phyloP scores from a whole-genome alignment of 2,888 invertebrate genomes.

The Entomobrya multifasciata region DNA sequence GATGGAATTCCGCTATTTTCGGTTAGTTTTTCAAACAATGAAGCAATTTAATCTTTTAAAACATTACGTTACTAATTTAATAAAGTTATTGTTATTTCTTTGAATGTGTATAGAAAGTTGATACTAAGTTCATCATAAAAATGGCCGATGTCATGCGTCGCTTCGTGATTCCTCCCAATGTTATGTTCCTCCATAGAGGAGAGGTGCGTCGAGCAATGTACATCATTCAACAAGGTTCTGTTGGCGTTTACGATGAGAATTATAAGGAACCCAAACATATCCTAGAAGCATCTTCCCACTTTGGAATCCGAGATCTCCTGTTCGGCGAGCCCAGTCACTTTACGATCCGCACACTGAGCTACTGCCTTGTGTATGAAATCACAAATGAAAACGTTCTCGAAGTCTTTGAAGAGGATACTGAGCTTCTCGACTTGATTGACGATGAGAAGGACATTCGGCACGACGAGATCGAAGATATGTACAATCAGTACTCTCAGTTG shows the following conservation, averaged over 20 bases:
- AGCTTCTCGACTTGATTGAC: slow-evolving; percentile 65
- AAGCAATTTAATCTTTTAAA: too few relatives aligned
- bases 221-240: slow-evolving; percentile 73
- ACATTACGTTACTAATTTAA: too few relatives aligned
- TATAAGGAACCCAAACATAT: slow-evolving; percentile 21
- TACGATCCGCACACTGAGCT: slow-evolving; percentile 74
- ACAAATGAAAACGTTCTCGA: slow-evolving; percentile 71
- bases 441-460: slow-evolving; percentile 65
- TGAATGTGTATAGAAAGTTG: slow-evolving; percentile 67
- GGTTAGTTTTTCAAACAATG: not conserved
- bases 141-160: slow-evolving; percentile 73
- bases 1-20: slow-evolving; percentile 75
- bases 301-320: slow-evolving; percentile 71
- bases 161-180: slow-evolving; percentile 76
- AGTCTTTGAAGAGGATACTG: slow-evolving; percentile 72
- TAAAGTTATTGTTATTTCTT: too few relatives aligned
- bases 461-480: slow-evolving; percentile 70
- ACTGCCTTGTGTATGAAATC: slow-evolving; percentile 75
- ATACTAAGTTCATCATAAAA: slow-evolving; percentile 66
- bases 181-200: slow-evolving; percentile 73
- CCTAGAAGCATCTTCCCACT: slow-evolving; percentile 70
- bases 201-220: slow-evolving; percentile 78
- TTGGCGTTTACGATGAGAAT: slow-evolving; percentile 70
- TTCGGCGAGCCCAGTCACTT: slow-evolving; percentile 77
- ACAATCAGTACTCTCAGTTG: slow-evolving; percentile 63